phyloP scores from a whole-genome alignment of 2,888 invertebrate species.

The Orchesellides sinensis region DNA sequence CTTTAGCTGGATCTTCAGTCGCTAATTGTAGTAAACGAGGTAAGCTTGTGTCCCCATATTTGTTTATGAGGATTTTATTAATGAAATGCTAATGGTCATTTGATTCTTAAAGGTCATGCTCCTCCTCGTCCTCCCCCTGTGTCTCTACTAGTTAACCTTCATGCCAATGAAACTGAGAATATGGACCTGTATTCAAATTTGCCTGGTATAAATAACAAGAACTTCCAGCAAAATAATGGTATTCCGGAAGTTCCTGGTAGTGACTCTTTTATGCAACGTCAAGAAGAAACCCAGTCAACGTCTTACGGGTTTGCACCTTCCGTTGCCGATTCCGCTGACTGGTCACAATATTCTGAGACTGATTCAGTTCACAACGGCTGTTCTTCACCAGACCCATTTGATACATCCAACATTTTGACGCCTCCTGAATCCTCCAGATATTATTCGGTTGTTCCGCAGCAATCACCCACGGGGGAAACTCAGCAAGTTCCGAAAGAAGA shows the following conservation, averaged over 20 bases:
- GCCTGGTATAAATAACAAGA: constrained; percentile 24
- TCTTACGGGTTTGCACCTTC: constrained; percentile 55
- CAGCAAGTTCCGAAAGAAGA: constrained; percentile 2
- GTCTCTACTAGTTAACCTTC: constrained; percentile 35
- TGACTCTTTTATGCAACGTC: not conserved
- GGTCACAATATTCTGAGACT: constrained; percentile 67
- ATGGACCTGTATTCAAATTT: constrained; percentile 62
- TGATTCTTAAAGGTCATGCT: constrained; percentile 39
- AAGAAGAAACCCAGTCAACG: constrained; percentile 34
- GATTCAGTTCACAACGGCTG: constrained; percentile 59
- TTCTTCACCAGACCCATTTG: constrained; percentile 82
- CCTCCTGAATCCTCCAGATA: constrained; percentile 75
- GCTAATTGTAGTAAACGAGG: constrained; percentile 79
- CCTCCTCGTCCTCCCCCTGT: constrained; percentile 65
- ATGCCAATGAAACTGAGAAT: constrained; percentile 74
- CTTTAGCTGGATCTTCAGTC: constrained; percentile 86
- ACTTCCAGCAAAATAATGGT: too few relatives aligned
- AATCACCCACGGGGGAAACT: constrained; percentile 34
- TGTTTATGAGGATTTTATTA: too few relatives aligned
- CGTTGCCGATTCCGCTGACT: constrained; percentile 69
- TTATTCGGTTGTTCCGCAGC: constrained; percentile 72
- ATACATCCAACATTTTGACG: constrained; percentile 79
- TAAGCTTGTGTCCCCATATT: constrained; percentile 9
- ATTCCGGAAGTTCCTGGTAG: constrained; percentile 20
- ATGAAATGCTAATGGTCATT: too few relatives aligned